These are phyloP conservation scores for Hyposmocoma kahamanoa DNA, from an alignment of 1,140 invertebrate genomes.

Conservation along the genomic window DNA sequence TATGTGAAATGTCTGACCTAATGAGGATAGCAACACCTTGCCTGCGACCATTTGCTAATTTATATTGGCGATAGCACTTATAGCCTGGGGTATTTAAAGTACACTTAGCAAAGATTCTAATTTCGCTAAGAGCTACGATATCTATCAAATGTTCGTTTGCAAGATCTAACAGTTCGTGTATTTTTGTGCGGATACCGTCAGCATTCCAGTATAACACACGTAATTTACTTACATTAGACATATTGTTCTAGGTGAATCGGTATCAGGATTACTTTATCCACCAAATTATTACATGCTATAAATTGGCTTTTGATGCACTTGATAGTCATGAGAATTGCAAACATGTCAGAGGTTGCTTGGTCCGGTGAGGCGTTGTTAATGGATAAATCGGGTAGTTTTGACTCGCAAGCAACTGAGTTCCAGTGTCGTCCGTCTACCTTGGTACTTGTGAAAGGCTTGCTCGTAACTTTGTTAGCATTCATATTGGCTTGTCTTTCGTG, in stretches of 20 bases:
- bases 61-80: background rate
- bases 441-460: background rate
- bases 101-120: background rate
- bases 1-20: background rate
- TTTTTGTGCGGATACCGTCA: conserved; percentile 1
- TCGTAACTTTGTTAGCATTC: background rate
- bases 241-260: background rate
- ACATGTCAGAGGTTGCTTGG: background rate
- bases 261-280: conserved; percentile 1
- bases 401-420: background rate
- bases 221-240: background rate
- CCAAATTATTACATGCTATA: background rate
- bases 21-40: background rate
- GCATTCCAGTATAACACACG: conserved; percentile 1
- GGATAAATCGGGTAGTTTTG: background rate
- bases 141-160: background rate
- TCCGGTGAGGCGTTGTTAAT: background rate
- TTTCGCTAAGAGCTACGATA: background rate
- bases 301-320: conserved; percentile 8
- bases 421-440: background rate
- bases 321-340: background rate
- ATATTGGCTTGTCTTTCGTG: background rate
- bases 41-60: background rate
- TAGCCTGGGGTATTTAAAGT: background rate
- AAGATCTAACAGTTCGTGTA: background rate